Conservation (phyloP, 1,140 invertebrate species). For the Listronotus bonariensis region DNA sequence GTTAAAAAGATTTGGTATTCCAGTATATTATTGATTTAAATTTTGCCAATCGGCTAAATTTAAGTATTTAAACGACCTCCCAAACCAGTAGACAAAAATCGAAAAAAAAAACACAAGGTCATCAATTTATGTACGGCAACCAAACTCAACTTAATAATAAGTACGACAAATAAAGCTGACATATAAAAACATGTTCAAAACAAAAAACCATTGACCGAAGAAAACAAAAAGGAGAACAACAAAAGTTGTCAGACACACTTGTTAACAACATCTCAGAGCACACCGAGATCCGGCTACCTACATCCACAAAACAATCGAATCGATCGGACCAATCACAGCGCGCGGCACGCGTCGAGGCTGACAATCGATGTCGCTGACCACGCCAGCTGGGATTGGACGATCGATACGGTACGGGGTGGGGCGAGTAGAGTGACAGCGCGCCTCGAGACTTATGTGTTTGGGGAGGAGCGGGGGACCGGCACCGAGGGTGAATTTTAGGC, state of each 20-base stretch:
- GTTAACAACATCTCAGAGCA: constrained; percentile 29
- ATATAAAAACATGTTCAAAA: constrained; percentile 12
- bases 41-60: too few relatives aligned
- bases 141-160: constrained; percentile 19
- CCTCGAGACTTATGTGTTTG: constrained; percentile 42
- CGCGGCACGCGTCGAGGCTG: constrained; percentile 2
- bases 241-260: constrained; percentile 30
- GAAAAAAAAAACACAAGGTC: not conserved
- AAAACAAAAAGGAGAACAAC: constrained; percentile 19
- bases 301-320: constrained; percentile 26
- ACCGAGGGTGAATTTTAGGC: not conserved
- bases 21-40: too few relatives aligned
- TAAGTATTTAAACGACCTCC: too few relatives aligned
- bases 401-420: constrained; percentile 33
- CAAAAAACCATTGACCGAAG: constrained; percentile 20
- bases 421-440: constrained; percentile 38
- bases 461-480: constrained; percentile 6
- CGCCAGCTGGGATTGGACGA: constrained; percentile 29
- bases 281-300: constrained; percentile 29
- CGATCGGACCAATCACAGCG: constrained; percentile 30
- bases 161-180: constrained; percentile 6
- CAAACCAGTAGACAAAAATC: too few relatives aligned
- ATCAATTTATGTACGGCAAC: not conserved
- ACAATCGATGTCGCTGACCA: constrained; percentile 24
- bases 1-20: too few relatives aligned